Evolutionary conservation across 2,888 invertebrate species (phyloP).

Genomic region (Ectropis crepuscularia): DNA sequence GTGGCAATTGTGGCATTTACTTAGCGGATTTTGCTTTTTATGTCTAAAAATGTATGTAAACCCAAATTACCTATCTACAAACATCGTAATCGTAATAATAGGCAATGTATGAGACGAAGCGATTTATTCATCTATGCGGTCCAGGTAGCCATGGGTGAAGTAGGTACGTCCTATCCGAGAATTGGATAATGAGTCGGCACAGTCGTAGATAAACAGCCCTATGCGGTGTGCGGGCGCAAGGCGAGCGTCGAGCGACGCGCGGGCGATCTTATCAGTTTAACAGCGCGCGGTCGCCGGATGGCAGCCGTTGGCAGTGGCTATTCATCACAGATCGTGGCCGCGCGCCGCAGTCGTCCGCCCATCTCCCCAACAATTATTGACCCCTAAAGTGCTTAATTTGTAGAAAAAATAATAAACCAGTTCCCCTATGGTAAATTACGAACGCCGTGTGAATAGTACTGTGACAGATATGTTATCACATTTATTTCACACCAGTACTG

Average conservation of each 20-base stretch:
- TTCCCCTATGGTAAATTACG: neutral
- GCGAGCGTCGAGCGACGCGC: constrained; percentile 1
- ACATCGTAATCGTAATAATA: too few species aligned
- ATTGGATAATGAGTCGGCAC: constrained; percentile 33
- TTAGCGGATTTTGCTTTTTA: too few species aligned
- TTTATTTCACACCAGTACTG: constrained; percentile 15
- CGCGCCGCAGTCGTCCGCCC: constrained; percentile 1
- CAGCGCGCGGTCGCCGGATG: neutral
- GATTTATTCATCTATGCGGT: constrained; percentile 8
- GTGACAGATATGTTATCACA: constrained; percentile 13
- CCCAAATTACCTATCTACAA: too few species aligned
- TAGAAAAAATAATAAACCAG: neutral
- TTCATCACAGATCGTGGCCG: constrained; percentile 3
- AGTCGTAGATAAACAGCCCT: neutral
- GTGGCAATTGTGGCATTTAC: too few species aligned
- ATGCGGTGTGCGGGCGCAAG: constrained; percentile 9
- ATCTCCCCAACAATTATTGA: constrained; percentile 1
- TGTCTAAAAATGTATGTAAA: too few species aligned
- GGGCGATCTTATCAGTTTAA: constrained; percentile 10
- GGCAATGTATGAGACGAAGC: neutral
- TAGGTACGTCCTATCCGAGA: constrained; percentile 12
- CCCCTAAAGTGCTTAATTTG: neutral
- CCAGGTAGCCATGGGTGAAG: constrained; percentile 1
- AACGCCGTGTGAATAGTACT: neutral
- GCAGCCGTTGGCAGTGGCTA: constrained; percentile 1